A percentile compares a stretch with the other conserved stretches of the same genome.
phyloP scores from a whole-genome alignment of 2,113 vertebrate genomes.

The Sylvia atricapilla region DNA sequence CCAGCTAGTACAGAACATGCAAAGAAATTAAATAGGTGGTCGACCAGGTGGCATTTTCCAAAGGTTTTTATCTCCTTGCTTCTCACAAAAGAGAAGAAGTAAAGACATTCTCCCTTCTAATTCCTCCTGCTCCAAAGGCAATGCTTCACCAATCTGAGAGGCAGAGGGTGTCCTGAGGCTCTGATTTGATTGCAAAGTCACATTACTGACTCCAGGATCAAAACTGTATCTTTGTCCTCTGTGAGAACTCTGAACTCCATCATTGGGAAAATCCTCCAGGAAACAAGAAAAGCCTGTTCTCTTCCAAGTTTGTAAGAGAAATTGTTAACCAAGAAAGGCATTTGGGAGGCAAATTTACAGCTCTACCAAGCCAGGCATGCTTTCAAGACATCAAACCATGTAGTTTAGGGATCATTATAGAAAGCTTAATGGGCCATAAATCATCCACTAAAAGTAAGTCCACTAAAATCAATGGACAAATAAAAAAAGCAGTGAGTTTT shows the following conservation, averaged over 20 bases:
- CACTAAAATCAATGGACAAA: neutral
- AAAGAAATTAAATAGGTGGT: neutral
- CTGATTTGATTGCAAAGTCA: neutral
- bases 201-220: neutral
- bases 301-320: neutral
- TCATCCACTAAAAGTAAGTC: neutral
- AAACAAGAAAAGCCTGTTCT: neutral
- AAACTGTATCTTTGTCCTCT: neutral
- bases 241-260: neutral
- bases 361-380: neutral
- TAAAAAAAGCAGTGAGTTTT: neutral
- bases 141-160: neutral
- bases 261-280: neutral
- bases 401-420: neutral
- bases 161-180: neutral
- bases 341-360: neutral
- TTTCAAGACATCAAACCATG: neutral
- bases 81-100: neutral
- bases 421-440: neutral
- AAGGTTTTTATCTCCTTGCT: neutral
- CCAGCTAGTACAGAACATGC: neutral
- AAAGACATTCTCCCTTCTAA: neutral
- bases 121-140: neutral
- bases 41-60: neutral
- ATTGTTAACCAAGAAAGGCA: neutral